Percentiles rank a stretch among this genome's conserved stretches.
Evolutionary conservation across 2,888 invertebrate genomes (phyloP).

Genomic region (Cheiracanthium punctorium): DNA sequence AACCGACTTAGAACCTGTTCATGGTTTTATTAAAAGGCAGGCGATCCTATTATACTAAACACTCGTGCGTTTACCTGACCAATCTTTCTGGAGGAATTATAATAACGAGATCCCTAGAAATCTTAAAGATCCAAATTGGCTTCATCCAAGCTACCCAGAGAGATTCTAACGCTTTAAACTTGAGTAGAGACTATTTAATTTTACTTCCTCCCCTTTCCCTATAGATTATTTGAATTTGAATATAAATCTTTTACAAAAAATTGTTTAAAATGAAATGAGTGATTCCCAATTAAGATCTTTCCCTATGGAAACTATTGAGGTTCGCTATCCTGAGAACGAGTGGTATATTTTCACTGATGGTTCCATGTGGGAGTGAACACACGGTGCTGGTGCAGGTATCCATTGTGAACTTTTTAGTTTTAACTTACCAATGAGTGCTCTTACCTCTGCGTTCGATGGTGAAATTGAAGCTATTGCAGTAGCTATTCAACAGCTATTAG

Average conservation of each 20-base stretch:
- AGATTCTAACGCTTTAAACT: neutral
- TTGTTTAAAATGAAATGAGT: neutral
- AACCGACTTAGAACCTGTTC: neutral
- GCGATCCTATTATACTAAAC: slow-evolving; percentile 10
- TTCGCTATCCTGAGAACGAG: too few relatives aligned
- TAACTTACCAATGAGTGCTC: too few relatives aligned
- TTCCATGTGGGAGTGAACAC: too few relatives aligned
- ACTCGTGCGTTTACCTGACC: neutral
- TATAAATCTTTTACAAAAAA: neutral
- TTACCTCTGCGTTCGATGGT: too few relatives aligned
- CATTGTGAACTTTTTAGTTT: too few relatives aligned
- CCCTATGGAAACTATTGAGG: too few relatives aligned
- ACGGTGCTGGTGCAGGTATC: too few relatives aligned
- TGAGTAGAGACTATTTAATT: neutral
- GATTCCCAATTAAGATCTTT: too few relatives aligned
- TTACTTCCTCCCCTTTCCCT: neutral
- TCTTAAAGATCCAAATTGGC: neutral
- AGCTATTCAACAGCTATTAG: too few relatives aligned
- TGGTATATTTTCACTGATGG: too few relatives aligned
- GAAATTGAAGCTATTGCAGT: too few relatives aligned
- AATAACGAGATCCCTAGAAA: neutral
- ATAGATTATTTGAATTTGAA: neutral
- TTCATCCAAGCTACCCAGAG: neutral
- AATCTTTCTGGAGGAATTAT: slow-evolving; percentile 1
- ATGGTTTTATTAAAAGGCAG: neutral